Conservation (phyloP, 2,113 vertebrate species). For the Pseudopipra pipra region DNA sequence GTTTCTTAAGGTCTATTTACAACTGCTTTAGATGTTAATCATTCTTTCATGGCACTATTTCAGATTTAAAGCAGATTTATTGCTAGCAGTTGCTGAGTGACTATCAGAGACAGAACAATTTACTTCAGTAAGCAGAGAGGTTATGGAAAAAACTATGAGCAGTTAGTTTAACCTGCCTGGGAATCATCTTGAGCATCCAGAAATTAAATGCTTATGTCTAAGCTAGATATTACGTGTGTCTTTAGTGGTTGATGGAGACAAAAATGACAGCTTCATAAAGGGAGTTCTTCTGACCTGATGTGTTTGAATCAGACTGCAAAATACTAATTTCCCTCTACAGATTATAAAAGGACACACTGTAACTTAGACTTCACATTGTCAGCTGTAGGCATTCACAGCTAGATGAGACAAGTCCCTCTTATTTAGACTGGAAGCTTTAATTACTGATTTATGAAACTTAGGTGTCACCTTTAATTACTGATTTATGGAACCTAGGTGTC, state of each 20-base stretch:
- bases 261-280: neutral
- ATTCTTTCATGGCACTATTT: neutral
- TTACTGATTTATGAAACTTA: neutral
- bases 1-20: neutral
- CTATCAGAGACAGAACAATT: neutral
- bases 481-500: neutral
- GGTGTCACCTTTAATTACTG: neutral
- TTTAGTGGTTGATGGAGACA: neutral
- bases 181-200: neutral
- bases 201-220: neutral
- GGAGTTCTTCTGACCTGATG: neutral
- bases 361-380: neutral
- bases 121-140: neutral
- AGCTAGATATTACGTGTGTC: neutral
- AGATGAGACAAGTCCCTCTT: neutral
- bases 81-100: neutral
- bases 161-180: neutral
- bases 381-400: neutral
- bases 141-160: neutral
- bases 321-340: neutral
- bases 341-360: neutral
- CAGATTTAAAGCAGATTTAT: neutral
- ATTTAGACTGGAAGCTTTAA: neutral
- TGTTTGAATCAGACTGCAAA: neutral
- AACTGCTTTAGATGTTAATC: neutral